Conservation (phyloP, 92 coral and sea anemone species). For the Metridium senile region DNA sequence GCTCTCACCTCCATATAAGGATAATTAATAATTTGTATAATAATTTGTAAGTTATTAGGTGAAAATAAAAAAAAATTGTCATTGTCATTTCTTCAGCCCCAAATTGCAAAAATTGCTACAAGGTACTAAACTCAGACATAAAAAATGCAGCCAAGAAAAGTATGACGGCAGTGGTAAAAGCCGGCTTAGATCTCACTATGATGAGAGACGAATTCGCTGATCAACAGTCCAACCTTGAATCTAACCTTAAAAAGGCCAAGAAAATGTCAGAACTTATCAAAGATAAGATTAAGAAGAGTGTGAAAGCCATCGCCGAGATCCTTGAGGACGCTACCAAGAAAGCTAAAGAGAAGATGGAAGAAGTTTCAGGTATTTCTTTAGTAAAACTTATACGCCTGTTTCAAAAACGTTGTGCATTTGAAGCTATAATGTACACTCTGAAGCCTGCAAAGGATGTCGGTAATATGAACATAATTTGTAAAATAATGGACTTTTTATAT, state of each 20-base stretch:
- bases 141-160: slow-evolving; percentile 61
- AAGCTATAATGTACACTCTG: too few relatives aligned
- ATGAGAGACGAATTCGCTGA: slow-evolving; percentile 39
- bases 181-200: slow-evolving; percentile 50
- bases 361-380: slow-evolving; percentile 64
- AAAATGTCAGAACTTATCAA: slow-evolving; percentile 50
- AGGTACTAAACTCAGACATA: slow-evolving; percentile 50
- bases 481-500: too few relatives aligned
- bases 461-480: too few relatives aligned
- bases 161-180: slow-evolving; percentile 54
- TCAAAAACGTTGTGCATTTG: too few relatives aligned
- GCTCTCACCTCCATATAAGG: too few relatives aligned
- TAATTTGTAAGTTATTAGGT: too few relatives aligned
- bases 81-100: too few relatives aligned
- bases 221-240: slow-evolving; percentile 44
- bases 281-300: slow-evolving; percentile 33
- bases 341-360: slow-evolving; percentile 50
- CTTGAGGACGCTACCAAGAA: slow-evolving; percentile 45
- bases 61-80: too few relatives aligned
- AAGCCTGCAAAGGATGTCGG: too few relatives aligned
- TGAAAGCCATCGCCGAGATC: slow-evolving; percentile 47
- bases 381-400: not conserved
- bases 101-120: slow-evolving; percentile 40
- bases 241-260: slow-evolving; percentile 42
- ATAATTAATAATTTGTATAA: too few relatives aligned